phyloP scores from a whole-genome alignment of 2,113 vertebrate species.

The Calcarius ornatus region DNA sequence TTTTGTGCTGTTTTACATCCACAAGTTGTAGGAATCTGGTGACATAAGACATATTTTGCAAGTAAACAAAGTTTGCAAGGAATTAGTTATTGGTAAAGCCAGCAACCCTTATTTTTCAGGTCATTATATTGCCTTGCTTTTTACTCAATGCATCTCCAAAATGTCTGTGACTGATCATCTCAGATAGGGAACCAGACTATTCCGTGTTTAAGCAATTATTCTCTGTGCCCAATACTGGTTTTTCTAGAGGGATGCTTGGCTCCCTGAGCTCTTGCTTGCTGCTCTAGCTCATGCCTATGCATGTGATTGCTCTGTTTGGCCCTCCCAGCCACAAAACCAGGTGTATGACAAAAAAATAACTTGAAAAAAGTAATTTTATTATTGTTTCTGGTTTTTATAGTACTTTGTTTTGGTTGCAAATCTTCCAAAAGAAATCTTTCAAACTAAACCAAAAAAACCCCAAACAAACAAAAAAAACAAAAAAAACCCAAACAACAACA shows the following conservation, averaged over 20 bases:
- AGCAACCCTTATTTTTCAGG: not conserved
- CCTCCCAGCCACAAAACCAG: not conserved
- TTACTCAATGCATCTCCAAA: not conserved
- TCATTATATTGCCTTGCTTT: not conserved
- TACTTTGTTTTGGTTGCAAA: not conserved
- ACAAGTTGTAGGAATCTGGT: not conserved
- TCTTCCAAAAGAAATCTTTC: not conserved
- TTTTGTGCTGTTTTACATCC: not conserved
- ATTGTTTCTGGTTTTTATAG: not conserved
- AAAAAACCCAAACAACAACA: accelerated
- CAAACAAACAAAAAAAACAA: no score
- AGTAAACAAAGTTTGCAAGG: not conserved
- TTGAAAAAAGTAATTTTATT: not conserved
- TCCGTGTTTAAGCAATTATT: not conserved
- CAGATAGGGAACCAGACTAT: not conserved
- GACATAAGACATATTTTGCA: not conserved
- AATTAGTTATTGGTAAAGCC: not conserved
- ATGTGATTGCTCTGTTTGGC: not conserved
- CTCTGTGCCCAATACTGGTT: not conserved
- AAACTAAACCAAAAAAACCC: not conserved
- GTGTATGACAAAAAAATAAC: not conserved
- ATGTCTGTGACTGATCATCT: not conserved
- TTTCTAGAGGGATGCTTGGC: not conserved
- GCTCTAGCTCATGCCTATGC: not conserved
- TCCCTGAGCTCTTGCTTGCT: not conserved